These are phyloP conservation scores for Trogon melanurus DNA, from an alignment of 2,113 vertebrate species.

Conservation along the genomic window DNA sequence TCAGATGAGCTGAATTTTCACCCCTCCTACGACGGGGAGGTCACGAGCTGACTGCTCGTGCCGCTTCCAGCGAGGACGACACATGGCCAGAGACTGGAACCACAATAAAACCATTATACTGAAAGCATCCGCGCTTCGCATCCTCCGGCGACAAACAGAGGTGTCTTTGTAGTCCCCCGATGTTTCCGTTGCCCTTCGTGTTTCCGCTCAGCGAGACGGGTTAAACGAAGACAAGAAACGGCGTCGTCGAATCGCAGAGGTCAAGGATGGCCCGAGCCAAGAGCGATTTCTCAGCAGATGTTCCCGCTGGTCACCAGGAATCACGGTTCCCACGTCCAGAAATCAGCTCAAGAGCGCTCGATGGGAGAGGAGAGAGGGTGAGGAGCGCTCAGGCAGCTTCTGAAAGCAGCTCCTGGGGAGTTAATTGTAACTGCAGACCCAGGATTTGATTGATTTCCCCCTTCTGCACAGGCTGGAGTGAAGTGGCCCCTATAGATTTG, in stretches of 20 bases:
- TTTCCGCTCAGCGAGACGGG: neutral
- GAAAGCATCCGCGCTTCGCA: neutral
- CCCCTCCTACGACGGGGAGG: neutral
- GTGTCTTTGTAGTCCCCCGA: neutral
- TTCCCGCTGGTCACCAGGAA: neutral
- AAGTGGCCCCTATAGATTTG: neutral
- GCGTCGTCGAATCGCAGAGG: neutral
- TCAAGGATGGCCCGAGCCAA: neutral
- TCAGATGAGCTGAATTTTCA: neutral
- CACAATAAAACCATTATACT: conserved; percentile 19
- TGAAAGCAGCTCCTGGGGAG: too few relatives aligned
- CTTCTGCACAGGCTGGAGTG: neutral
- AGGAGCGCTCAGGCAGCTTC: neutral
- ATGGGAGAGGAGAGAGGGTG: neutral
- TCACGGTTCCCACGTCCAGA: accelerated
- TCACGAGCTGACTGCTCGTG: neutral
- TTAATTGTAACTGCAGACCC: neutral
- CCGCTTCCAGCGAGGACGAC: conserved; percentile 12
- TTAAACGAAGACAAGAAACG: neutral
- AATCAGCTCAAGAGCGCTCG: neutral
- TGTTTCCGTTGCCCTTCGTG: neutral
- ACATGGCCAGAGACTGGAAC: neutral
- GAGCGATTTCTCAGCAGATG: neutral
- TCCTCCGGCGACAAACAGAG: conserved; percentile 9
- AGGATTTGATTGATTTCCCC: neutral